Conservation (phyloP, 37 sponge, comb jelly and placozoan genomes). For the Mnemiopsis leidyi region DNA sequence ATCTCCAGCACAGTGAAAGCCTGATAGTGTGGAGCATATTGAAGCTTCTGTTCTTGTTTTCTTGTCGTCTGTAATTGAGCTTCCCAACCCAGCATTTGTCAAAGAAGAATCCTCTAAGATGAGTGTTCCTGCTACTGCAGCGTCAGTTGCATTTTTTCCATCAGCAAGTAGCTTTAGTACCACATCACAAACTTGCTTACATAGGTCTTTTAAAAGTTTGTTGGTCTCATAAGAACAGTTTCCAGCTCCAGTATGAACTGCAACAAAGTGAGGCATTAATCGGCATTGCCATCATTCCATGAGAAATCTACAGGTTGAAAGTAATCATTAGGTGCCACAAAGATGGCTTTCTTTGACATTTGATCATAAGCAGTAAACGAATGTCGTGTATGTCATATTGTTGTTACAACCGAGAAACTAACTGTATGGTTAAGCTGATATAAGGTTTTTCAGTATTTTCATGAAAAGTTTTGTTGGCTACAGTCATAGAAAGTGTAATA, state of each 20-base stretch:
- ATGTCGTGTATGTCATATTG: no score
- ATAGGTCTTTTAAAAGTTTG: background rate
- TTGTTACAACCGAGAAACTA: no score
- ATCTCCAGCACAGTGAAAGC: conserved; percentile 55
- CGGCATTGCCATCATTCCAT: background rate
- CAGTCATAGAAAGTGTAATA: no score
- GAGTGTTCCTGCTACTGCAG: conserved; percentile 5
- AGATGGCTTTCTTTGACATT: no score
- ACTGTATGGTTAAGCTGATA: no score
- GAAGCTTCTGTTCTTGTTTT: conserved; percentile 13
- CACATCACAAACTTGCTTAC: background rate
- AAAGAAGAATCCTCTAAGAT: conserved; percentile 41
- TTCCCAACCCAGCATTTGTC: conserved; percentile 53
- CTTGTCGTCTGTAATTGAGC: background rate
- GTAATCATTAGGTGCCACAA: no score
- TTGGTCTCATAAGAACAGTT: conserved; percentile 13
- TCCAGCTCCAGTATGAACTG: conserved; percentile 58
- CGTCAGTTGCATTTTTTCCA: conserved; percentile 1
- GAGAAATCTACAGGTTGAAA: no score
- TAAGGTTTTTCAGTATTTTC: no score
- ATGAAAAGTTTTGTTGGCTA: no score
- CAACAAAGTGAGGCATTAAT: conserved; percentile 24
- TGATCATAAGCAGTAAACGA: no score
- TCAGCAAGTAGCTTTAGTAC: background rate
- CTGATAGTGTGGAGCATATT: background rate